Base-by-base conservation (phyloP, 2,888 invertebrate genomes). In the Troglohyphantes excavatus region DNA sequence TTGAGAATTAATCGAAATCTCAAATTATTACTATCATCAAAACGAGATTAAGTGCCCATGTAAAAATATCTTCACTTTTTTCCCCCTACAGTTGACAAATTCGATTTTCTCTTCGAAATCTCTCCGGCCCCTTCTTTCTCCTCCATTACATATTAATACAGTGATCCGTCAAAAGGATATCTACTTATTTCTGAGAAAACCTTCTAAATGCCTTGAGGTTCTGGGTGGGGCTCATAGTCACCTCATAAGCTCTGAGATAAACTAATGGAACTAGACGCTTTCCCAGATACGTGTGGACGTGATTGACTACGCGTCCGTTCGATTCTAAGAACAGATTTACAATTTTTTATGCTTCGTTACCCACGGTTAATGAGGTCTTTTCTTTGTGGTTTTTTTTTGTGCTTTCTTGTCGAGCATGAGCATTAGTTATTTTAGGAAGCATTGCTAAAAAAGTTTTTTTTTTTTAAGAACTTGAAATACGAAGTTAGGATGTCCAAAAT, bases 241-340 rank as follows among this genome's bases (percentile, higher is more conserved):
- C 27, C 21, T 53, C 33, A 59, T 29, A 46, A 46, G 63, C 29
- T 46, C 46, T 26, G 39, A 23, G 82, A 82, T 70, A 70, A 59
- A 29, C 23, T 82, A 82, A 82, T 82, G 68, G 70, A 23, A 61
- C 43, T 39, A 43, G 78, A 39, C 78, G 59, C n/a, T 78, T 78
- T 43, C 39, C 65, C 7, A 21, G 76, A 65, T 70, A 82, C 61
- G 82, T 82, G 81, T 19, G 68, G 68, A 82, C 82, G 82, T 82
- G 82, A 82, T 82, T 82, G 29, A 82, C 59, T 27, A 23, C 82
- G 59, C 43, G 70, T 39, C 39, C 26, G 26, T 43, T 43, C 21
- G 39, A 65, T 78, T 63, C 65, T 21, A 17, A 78, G 78, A 65
- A 65, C 11, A 17, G 19, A 65, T 65, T 26, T 39, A 61, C n/a